Conservation (phyloP, 2,113 vertebrate species). For the Chrysemys picta region DNA sequence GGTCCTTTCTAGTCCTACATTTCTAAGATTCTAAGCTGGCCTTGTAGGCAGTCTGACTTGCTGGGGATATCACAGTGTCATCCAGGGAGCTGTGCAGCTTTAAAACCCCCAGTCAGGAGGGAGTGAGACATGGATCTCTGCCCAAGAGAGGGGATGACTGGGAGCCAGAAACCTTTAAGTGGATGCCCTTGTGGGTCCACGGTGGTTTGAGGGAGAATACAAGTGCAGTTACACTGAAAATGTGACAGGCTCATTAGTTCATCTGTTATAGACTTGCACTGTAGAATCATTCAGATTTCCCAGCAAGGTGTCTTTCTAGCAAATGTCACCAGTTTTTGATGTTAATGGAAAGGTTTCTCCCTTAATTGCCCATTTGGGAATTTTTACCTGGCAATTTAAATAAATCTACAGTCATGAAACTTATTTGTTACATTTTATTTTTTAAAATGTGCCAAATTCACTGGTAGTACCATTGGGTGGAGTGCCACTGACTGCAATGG, state of each 20-base stretch:
- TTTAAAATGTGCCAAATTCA: constrained; percentile 3
- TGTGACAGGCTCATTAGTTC: background rate
- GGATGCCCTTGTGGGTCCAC: background rate
- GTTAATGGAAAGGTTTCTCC: background rate
- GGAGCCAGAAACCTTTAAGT: background rate
- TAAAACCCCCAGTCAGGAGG: background rate
- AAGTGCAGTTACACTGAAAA: background rate
- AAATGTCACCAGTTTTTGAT: background rate
- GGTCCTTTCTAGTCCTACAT: background rate
- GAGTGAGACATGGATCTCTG: background rate
- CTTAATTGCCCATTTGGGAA: constrained; percentile 14
- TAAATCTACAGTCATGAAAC: background rate
- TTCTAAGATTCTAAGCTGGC: background rate
- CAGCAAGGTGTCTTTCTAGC: background rate
- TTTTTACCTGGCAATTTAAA: constrained; percentile 18
- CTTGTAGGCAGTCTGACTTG: background rate
- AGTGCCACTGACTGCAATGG: constrained; percentile 18
- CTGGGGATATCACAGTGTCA: background rate
- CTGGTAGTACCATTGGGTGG: background rate
- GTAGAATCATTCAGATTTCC: background rate
- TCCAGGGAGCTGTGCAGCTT: background rate
- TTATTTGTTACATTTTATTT: background rate
- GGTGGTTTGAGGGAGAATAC: background rate
- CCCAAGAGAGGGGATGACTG: background rate
- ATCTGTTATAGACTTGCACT: background rate